A percentile compares a stretch with the other conserved stretches of the same genome.
These are phyloP conservation scores for Encarsia formosa DNA, from an alignment of 2,888 invertebrate genomes.

Conservation along the genomic window DNA sequence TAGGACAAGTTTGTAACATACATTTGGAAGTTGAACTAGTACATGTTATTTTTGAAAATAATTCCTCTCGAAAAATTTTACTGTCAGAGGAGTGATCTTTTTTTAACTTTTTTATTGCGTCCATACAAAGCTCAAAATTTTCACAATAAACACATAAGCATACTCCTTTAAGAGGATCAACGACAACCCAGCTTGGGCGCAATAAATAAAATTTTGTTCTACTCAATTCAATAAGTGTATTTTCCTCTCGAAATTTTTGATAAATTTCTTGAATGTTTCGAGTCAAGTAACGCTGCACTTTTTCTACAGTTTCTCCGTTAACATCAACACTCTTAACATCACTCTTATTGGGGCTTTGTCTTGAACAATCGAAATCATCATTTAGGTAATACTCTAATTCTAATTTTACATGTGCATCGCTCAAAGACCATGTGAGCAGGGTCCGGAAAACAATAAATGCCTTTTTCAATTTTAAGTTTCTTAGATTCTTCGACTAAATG, in stretches of 20 bases:
- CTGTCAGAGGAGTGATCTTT: background rate
- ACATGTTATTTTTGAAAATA: slow-evolving; percentile 4
- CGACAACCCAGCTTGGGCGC: slow-evolving; percentile 1
- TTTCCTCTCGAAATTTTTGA: slow-evolving; percentile 1
- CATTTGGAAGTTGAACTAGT: no score
- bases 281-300: slow-evolving; percentile 5
- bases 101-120: background rate
- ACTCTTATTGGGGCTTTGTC: slow-evolving; percentile 6
- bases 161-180: slow-evolving; percentile 2
- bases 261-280: slow-evolving; percentile 4
- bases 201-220: slow-evolving; percentile 4
- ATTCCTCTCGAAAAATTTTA: background rate
- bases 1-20: background rate
- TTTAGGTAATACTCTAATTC: background rate
- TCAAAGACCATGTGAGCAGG: background rate
- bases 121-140: slow-evolving; percentile 6
- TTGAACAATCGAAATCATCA: slow-evolving; percentile 4
- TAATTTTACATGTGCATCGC: background rate
- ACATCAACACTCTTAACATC: background rate
- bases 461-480: background rate
- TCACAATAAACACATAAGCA: slow-evolving; percentile 4
- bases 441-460: background rate
- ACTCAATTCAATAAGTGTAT: background rate
- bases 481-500: background rate
- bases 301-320: background rate